Evolutionary conservation across 2,113 vertebrate species (phyloP).

Genomic region (Oxygymnocypris stewartii): DNA sequence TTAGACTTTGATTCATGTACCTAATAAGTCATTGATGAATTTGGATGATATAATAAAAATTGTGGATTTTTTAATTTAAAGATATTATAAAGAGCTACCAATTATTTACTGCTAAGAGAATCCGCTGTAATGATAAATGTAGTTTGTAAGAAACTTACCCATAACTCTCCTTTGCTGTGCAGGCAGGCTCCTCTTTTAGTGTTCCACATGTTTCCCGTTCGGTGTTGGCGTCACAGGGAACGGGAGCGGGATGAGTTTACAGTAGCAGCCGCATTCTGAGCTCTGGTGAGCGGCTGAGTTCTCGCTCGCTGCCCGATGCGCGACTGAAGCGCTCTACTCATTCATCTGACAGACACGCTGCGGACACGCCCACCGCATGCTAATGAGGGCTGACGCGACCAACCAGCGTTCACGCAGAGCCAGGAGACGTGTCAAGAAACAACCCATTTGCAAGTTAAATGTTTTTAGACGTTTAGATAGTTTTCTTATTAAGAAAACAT

Average conservation of each 20-base stretch:
- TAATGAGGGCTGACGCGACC: conserved; percentile 36
- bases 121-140: neutral
- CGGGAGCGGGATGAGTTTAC: conserved; percentile 29
- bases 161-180: conserved; percentile 68
- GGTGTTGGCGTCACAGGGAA: conserved; percentile 43
- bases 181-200: conserved; percentile 60
- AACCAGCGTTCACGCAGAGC: conserved; percentile 12
- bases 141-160: conserved; percentile 70
- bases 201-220: conserved; percentile 72
- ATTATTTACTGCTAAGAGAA: neutral
- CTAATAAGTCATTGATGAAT: neutral
- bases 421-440: neutral
- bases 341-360: conserved; percentile 33
- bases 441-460: conserved; percentile 9
- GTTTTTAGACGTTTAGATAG: neutral
- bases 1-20: neutral
- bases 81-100: neutral
- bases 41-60: neutral
- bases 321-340: conserved; percentile 37
- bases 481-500: neutral
- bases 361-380: conserved; percentile 48
- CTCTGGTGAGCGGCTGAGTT: conserved; percentile 33
- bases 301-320: conserved; percentile 40
- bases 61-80: neutral
- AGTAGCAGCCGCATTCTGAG: conserved; percentile 49